Evolutionary conservation across 2,888 invertebrate species (phyloP).

Genomic region (Dicycla oo): DNA sequence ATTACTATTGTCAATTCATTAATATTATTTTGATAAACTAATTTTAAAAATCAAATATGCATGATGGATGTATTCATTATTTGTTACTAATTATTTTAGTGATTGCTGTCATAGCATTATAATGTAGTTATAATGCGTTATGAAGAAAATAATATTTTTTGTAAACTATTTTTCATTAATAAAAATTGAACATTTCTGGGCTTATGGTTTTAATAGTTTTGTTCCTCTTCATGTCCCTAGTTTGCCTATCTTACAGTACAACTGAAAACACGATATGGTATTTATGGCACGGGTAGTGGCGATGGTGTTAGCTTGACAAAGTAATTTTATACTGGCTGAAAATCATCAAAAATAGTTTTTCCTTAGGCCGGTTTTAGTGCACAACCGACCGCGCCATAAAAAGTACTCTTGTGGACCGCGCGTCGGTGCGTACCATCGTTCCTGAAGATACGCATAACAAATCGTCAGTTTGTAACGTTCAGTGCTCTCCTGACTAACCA

Average conservation of each 20-base stretch:
- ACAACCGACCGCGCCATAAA: too few relatives aligned
- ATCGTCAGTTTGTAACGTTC: too few relatives aligned
- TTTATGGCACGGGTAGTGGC: too few relatives aligned
- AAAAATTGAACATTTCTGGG: constrained; percentile 30
- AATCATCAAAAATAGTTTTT: too few relatives aligned
- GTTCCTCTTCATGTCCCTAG: neutral
- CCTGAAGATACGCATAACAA: too few relatives aligned
- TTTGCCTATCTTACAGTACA: neutral
- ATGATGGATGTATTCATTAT: neutral
- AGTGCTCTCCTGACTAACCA: too few relatives aligned
- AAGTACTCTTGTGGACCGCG: too few relatives aligned
- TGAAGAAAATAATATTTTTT: constrained; percentile 54
- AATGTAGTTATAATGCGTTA: constrained; percentile 39
- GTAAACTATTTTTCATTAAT: constrained; percentile 54
- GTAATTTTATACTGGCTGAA: too few relatives aligned
- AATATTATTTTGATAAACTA: neutral
- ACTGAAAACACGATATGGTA: neutral
- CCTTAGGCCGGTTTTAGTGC: too few relatives aligned
- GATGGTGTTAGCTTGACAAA: too few relatives aligned
- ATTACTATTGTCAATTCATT: constrained; percentile 27
- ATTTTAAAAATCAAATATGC: constrained; percentile 17
- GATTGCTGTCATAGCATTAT: constrained; percentile 34
- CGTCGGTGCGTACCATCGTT: too few relatives aligned
- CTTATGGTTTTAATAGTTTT: neutral
- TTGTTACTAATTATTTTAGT: constrained; percentile 33